phyloP scores from a whole-genome alignment of 2,797 vertebrate genomes.

The Hippoglossus hippoglossus region DNA sequence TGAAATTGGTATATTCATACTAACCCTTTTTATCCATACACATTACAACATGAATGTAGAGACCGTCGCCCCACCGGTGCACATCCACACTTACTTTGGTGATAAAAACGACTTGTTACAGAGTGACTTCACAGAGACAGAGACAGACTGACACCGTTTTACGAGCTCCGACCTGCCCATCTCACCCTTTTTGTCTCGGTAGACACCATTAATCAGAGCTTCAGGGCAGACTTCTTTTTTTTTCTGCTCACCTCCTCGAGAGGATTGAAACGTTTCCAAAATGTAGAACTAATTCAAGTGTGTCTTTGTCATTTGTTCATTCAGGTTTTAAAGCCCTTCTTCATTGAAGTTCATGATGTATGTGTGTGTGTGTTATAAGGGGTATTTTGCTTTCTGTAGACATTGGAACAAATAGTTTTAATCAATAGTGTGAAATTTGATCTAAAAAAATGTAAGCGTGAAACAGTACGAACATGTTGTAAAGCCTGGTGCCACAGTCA shows the following conservation, averaged over 20 bases:
- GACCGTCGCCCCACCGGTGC: conserved; percentile 45
- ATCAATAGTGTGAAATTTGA: conserved; percentile 35
- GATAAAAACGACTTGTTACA: conserved; percentile 65
- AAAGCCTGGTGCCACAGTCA: conserved; percentile 45
- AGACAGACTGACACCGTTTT: conserved; percentile 55
- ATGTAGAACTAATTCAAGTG: conserved; percentile 67
- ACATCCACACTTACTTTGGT: conserved; percentile 71
- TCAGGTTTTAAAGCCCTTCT: conserved; percentile 62
- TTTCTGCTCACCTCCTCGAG: conserved; percentile 14
- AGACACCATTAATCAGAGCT: conserved; percentile 59
- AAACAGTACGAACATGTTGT: conserved; percentile 48
- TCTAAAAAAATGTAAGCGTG: conserved; percentile 32
- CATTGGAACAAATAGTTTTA: conserved; percentile 9
- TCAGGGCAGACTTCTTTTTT: conserved; percentile 38
- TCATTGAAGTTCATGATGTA: conserved; percentile 4
- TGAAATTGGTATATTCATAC: conserved; percentile 71
- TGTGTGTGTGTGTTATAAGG: conserved; percentile 19
- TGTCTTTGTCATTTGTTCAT: conserved; percentile 42
- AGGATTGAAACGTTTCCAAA: conserved; percentile 36
- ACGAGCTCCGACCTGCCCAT: conserved; percentile 64
- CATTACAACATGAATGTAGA: conserved; percentile 48
- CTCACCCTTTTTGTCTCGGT: conserved; percentile 39
- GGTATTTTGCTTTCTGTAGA: conserved; percentile 11
- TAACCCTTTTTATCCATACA: conserved; percentile 70
- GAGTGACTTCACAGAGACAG: conserved; percentile 60